phyloP scores from a whole-genome alignment of 2,888 invertebrate genomes.

The Chouioia cunea region DNA sequence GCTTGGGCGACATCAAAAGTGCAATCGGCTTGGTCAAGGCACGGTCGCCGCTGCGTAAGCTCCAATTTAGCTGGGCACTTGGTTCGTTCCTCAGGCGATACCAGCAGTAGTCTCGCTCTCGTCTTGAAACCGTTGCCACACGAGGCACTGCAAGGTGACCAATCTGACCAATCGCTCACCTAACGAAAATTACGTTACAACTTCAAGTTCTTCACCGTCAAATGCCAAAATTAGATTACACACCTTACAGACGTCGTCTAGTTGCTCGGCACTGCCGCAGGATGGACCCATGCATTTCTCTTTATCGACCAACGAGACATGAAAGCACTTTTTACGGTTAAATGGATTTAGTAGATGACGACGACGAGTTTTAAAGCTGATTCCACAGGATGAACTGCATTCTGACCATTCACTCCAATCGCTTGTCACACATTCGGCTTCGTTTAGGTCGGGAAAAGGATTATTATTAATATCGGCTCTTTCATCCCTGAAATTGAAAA shows the following conservation, averaged over 20 bases:
- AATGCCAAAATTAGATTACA: background rate
- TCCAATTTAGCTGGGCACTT: conserved; percentile 78
- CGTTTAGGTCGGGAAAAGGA: conserved; percentile 25
- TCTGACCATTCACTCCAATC: conserved; percentile 94
- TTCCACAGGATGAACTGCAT: conserved; percentile 89
- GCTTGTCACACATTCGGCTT: conserved; percentile 71
- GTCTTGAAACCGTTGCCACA: conserved; percentile 86
- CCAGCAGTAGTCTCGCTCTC: conserved; percentile 81
- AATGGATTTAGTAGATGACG: conserved; percentile 78
- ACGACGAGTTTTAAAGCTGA: conserved; percentile 81
- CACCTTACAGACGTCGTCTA: conserved; percentile 74
- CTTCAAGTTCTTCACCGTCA: conserved; percentile 1
- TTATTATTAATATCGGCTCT: background rate
- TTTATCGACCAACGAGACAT: conserved; percentile 82
- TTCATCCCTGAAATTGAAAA: too few relatives aligned
- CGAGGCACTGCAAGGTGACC: conserved; percentile 91
- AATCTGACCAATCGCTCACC: conserved; percentile 90
- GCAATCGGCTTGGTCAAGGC: conserved; percentile 78
- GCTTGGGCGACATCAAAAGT: conserved; percentile 81
- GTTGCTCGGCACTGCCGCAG: conserved; percentile 73
- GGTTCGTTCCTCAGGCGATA: conserved; percentile 71
- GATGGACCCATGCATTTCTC: conserved; percentile 83
- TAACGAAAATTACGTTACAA: conserved; percentile 57
- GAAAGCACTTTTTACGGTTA: conserved; percentile 86
- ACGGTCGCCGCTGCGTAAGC: conserved; percentile 82